phyloP scores from a whole-genome alignment of 2,888 invertebrate genomes.

The Linyphia triangularis region DNA sequence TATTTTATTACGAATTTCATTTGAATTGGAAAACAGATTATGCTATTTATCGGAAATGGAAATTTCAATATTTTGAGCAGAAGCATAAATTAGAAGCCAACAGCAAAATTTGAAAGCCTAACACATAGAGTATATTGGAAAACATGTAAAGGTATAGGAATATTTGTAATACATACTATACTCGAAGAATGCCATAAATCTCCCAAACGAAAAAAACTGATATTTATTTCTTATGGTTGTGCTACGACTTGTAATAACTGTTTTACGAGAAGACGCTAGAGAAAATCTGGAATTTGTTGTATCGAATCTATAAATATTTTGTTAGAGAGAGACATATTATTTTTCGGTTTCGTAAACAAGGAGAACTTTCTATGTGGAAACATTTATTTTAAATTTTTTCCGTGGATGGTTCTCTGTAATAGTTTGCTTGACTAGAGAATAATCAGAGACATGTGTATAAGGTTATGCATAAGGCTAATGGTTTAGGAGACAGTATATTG shows the following conservation, averaged over 20 bases:
- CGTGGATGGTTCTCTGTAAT: background rate
- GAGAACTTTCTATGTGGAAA: background rate
- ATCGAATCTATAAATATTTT: slow-evolving; percentile 43
- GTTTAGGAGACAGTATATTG: too few relatives aligned
- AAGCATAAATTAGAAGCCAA: too few relatives aligned
- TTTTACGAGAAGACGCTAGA: slow-evolving; percentile 1
- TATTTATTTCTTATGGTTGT: slow-evolving; percentile 32
- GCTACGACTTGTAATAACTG: slow-evolving; percentile 41
- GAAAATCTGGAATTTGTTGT: slow-evolving; percentile 16
- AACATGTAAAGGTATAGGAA: background rate
- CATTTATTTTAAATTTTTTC: background rate
- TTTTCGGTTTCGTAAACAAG: background rate
- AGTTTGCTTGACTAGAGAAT: background rate
- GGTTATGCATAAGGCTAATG: too few relatives aligned
- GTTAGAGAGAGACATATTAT: background rate
- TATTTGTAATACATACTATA: slow-evolving; percentile 16
- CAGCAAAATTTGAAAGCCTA: background rate
- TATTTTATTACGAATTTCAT: too few relatives aligned
- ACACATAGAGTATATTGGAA: background rate
- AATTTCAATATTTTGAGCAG: background rate
- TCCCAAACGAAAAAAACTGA: slow-evolving; percentile 13
- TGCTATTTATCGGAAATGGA: too few relatives aligned
- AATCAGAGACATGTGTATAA: background rate
- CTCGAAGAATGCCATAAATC: slow-evolving; percentile 28
- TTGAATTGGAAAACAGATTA: too few relatives aligned